phyloP scores from a whole-genome alignment of 2,888 invertebrate species.

The Xylocampa areola region DNA sequence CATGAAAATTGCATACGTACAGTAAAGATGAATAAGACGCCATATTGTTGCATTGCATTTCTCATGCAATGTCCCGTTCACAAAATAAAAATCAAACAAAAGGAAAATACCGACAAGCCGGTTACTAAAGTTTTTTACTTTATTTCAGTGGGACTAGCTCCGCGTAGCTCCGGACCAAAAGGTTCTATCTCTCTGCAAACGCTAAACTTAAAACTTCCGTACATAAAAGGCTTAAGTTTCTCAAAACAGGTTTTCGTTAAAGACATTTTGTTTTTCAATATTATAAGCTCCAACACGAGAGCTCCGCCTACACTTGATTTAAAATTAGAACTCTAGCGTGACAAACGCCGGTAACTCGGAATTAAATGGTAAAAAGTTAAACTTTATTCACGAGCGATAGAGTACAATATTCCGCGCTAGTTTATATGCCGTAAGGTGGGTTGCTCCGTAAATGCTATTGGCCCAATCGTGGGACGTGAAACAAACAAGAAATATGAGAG shows the following conservation, averaged over 20 bases:
- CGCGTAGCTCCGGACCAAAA: constrained; percentile 69
- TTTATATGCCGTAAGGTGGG: constrained; percentile 88
- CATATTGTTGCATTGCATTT: constrained; percentile 88
- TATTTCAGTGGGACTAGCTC: constrained; percentile 80
- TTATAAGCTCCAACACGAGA: constrained; percentile 85
- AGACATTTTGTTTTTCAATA: constrained; percentile 89
- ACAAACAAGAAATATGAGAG: constrained; percentile 87
- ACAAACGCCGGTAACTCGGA: constrained; percentile 88
- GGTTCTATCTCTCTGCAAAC: constrained; percentile 79
- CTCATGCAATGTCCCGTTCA: constrained; percentile 88
- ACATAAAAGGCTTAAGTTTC: constrained; percentile 89
- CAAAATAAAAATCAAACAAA: constrained; percentile 88
- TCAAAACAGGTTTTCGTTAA: constrained; percentile 87
- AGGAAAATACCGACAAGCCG: constrained; percentile 88
- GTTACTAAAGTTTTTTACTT: constrained; percentile 89
- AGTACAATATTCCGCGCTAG: constrained; percentile 85
- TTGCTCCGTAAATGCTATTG: constrained; percentile 88
- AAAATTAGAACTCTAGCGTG: constrained; percentile 90
- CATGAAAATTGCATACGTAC: constrained; percentile 71
- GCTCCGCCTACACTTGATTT: constrained; percentile 90
- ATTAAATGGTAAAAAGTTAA: constrained; percentile 88
- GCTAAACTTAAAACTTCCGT: constrained; percentile 83
- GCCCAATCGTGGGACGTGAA: constrained; percentile 87
- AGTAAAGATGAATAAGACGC: constrained; percentile 75
- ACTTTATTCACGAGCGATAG: constrained; percentile 86